Evolutionary conservation across 2,888 invertebrate genomes (phyloP).

Genomic region (Molanna angustata): DNA sequence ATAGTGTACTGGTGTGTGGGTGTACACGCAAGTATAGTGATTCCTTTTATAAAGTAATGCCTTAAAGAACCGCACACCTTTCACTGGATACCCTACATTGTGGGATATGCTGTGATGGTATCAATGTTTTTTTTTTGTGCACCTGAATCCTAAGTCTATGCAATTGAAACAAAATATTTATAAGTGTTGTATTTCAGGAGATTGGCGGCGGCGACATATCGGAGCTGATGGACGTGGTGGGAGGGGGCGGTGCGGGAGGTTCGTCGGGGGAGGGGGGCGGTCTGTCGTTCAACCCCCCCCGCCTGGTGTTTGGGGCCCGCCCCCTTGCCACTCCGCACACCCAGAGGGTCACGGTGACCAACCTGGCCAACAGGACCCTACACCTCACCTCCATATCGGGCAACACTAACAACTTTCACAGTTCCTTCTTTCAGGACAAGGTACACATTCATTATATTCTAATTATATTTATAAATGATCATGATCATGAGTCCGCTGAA

Average conservation of each 20-base stretch:
- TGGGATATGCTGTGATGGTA: no score
- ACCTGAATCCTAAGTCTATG: no score
- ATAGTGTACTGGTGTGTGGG: no score
- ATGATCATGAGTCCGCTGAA: not conserved
- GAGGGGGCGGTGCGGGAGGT: constrained; percentile 3
- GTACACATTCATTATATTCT: constrained; percentile 61
- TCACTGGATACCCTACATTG: no score
- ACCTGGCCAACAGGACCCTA: constrained; percentile 85
- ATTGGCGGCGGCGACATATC: constrained; percentile 7
- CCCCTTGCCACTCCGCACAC: constrained; percentile 85
- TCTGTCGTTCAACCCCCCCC: constrained; percentile 49
- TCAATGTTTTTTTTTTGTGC: no score
- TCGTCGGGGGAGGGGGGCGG: constrained; percentile 34
- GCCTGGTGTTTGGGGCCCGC: constrained; percentile 58
- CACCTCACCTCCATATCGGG: constrained; percentile 93
- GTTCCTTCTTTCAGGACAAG: constrained; percentile 95
- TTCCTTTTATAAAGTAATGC: no score
- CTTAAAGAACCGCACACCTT: no score
- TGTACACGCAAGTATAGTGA: no score
- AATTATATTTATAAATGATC: not conserved
- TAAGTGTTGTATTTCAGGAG: constrained; percentile 22
- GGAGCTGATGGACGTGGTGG: constrained; percentile 6
- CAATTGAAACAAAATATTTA: no score
- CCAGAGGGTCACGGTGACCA: constrained; percentile 82
- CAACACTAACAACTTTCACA: constrained; percentile 92